Base-by-base conservation (phyloP, 2,797 vertebrate species). In the Toxotes lorentzi region DNA sequence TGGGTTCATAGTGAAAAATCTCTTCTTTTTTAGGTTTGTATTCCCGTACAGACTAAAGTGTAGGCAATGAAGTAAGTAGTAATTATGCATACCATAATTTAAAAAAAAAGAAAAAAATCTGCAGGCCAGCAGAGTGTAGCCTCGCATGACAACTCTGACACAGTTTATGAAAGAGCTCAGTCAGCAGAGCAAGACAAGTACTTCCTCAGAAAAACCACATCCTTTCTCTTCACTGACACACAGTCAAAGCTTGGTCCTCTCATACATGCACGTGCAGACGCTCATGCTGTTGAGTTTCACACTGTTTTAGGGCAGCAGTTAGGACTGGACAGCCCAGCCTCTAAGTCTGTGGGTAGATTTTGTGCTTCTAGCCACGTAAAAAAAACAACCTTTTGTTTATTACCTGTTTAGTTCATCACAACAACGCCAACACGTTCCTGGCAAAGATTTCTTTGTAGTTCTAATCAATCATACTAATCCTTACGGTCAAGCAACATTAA, bases 191-290 rank as follows among this genome's bases (percentile, higher is more conserved):
- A 78, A 70, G 59, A 83, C 64, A 72, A 84, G 17, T 63, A 58
- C 72, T 87, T 93, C 83, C 76, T 84, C 69, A 77, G 84, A 90
- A 91, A 89, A 89, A 77, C 92, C 92, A 90, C 92, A 86, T 88
- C 82, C 90, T 87, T 84, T 73, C 70, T 56, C 43, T 43, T 73
- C 4, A 68, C 19, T 34, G 30, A 66, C 50, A 17, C 13, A 38
- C 24, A 43, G n/a, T 59, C 58, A 60, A 1, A n/a, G 8, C 13
- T 16, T 27, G 23, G 4, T 40, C 11, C 61, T 73, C 30, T 17
- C 21, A 45, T 0, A 40, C 17, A 9, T 62, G 56, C 68, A 76
- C 16, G 5, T 79, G 45, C 30, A 57, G 35, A 58, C 45, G 43
- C 5, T 47, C 61, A 43, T 35, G 23, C 56, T 27, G 19, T 30